Evolutionary conservation across 2,797 vertebrate genomes (phyloP).

Genomic region (Argya squamiceps): DNA sequence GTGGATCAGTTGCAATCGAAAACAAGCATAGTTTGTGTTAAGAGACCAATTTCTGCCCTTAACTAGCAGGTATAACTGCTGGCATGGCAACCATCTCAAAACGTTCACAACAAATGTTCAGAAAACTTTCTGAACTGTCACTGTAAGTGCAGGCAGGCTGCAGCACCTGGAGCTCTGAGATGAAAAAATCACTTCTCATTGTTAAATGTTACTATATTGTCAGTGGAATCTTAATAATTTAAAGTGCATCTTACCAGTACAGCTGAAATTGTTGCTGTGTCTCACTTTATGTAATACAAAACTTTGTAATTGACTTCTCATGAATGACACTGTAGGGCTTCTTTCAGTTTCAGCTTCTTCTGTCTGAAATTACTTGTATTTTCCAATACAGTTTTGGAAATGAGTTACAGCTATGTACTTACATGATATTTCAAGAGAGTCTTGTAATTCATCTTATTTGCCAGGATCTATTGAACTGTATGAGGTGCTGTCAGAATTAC

Average conservation of each 20-base stretch:
- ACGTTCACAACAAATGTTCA: rapidly evolving
- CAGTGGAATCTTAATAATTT: neutral
- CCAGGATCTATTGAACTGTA: neutral
- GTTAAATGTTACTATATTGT: neutral
- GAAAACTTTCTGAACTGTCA: neutral
- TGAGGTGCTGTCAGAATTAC: neutral
- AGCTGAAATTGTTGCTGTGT: neutral
- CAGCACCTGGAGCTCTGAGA: neutral
- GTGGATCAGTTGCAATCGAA: neutral
- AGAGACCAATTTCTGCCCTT: neutral
- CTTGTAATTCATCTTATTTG: neutral
- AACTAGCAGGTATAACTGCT: neutral
- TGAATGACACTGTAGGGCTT: neutral
- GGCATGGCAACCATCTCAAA: neutral
- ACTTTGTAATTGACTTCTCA: neutral
- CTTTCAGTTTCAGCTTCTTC: neutral
- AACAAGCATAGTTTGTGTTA: neutral
- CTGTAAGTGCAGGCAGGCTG: neutral
- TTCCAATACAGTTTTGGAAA: neutral
- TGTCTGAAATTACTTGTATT: neutral
- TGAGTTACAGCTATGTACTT: neutral
- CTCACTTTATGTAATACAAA: neutral
- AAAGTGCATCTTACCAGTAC: neutral
- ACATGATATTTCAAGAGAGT: neutral
- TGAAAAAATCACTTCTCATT: neutral